These are phyloP conservation scores for Okamejei kenojei DNA, from an alignment of 2,797 vertebrate genomes.

Conservation along the genomic window DNA sequence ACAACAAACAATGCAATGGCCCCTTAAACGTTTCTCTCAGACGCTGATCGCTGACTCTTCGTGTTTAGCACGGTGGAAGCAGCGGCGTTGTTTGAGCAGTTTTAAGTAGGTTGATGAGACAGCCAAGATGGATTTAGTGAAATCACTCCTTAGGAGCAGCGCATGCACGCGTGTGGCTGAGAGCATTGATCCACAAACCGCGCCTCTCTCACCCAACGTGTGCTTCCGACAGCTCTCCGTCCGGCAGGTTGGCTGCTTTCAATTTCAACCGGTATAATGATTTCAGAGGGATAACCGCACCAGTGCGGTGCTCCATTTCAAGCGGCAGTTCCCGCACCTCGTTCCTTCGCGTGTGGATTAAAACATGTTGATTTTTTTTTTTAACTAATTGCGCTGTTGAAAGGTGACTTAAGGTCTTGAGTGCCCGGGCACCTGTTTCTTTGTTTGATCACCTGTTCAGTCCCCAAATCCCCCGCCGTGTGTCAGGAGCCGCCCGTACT, in stretches of 20 bases:
- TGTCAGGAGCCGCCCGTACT: neutral
- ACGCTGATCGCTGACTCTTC: neutral
- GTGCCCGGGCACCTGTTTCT: neutral
- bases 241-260: neutral
- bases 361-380: neutral
- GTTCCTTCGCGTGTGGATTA: neutral
- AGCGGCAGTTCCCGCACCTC: neutral
- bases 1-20: neutral
- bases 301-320: neutral
- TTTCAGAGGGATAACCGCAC: neutral
- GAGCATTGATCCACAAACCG: neutral
- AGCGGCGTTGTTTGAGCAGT: neutral
- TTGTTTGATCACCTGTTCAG: constrained; percentile 21
- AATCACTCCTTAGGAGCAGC: neutral
- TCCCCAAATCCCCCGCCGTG: neutral
- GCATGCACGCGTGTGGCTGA: too few species aligned
- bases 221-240: neutral
- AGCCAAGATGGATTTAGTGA: neutral
- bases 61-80: neutral
- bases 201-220: neutral
- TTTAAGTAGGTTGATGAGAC: neutral
- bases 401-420: neutral
- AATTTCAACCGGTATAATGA: neutral
- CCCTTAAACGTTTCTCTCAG: neutral
- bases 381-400: neutral